Percentiles rank a stretch among this genome's conserved stretches.
Evolutionary conservation across 2,113 vertebrate species (phyloP).

Genomic region (Copsychus sechellarum): DNA sequence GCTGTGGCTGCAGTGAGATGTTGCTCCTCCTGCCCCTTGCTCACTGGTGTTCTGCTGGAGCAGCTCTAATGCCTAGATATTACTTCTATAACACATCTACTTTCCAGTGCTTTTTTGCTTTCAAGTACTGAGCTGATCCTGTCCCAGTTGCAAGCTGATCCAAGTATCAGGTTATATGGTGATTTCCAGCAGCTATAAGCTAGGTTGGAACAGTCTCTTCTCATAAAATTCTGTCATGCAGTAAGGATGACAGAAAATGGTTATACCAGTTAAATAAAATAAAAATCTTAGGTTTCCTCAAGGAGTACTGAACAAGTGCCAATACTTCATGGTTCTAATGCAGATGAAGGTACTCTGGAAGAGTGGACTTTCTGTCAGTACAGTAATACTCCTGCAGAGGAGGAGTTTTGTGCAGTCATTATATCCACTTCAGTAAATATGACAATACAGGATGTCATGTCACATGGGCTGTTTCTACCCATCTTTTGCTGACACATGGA

Average conservation of each 20-base stretch:
- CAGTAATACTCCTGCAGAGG: not conserved
- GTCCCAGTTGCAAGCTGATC: not conserved
- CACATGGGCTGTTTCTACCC: not conserved
- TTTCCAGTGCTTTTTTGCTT: not conserved
- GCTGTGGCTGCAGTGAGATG: not conserved
- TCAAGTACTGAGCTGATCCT: not conserved
- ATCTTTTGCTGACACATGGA: not conserved
- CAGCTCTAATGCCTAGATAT: not conserved
- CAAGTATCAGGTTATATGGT: not conserved
- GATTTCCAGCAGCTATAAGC: not conserved
- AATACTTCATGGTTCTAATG: not conserved
- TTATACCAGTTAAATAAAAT: not conserved
- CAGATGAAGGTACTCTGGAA: not conserved
- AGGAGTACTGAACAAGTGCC: not conserved
- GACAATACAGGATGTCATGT: not conserved
- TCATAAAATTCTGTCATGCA: not conserved
- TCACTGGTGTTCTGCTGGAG: not conserved
- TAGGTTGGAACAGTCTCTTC: not conserved
- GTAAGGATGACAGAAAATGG: not conserved
- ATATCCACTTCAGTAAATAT: not conserved
- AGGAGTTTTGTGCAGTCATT: not conserved
- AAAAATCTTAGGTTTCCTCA: not conserved
- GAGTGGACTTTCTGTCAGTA: not conserved
- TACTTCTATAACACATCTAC: not conserved
- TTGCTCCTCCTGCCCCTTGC: not conserved